phyloP scores from a whole-genome alignment of 2,888 invertebrate genomes.

The Catocala nupta region DNA sequence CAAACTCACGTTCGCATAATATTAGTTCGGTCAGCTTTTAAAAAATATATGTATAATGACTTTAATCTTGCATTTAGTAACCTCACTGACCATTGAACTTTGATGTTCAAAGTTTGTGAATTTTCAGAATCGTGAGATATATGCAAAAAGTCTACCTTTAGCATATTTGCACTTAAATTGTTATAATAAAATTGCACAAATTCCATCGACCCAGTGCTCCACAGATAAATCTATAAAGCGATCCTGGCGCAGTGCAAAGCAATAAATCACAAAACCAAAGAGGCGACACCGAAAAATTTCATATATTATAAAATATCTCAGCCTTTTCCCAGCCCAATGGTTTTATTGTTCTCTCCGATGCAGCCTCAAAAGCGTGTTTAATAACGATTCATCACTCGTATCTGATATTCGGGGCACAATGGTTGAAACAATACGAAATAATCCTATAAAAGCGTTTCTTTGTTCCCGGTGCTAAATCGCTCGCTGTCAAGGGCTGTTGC shows the following conservation, averaged over 20 bases:
- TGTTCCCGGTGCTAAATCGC: constrained; percentile 5
- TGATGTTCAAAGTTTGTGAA: no score
- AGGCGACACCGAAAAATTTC: constrained; percentile 13
- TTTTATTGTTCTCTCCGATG: constrained; percentile 17
- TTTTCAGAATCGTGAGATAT: no score
- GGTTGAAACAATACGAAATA: constrained; percentile 26
- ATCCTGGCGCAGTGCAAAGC: not conserved
- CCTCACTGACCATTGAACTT: no score
- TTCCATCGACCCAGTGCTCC: no score
- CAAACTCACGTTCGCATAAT: no score
- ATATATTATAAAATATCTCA: constrained; percentile 19
- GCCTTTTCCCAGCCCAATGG: constrained; percentile 7
- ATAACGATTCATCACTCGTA: constrained; percentile 22
- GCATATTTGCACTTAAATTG: no score
- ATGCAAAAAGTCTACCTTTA: no score
- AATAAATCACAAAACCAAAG: constrained; percentile 12
- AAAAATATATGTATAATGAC: no score
- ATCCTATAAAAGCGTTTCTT: constrained; percentile 19
- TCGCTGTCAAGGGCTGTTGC: not conserved
- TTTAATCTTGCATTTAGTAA: no score
- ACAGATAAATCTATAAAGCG: not conserved
- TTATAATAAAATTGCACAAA: no score
- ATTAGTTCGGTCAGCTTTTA: no score
- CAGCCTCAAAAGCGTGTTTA: constrained; percentile 18
- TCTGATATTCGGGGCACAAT: constrained; percentile 15